These are phyloP conservation scores for Myotis brandtii DNA, from an alignment of 2,113 vertebrate genomes.

Conservation along the genomic window DNA sequence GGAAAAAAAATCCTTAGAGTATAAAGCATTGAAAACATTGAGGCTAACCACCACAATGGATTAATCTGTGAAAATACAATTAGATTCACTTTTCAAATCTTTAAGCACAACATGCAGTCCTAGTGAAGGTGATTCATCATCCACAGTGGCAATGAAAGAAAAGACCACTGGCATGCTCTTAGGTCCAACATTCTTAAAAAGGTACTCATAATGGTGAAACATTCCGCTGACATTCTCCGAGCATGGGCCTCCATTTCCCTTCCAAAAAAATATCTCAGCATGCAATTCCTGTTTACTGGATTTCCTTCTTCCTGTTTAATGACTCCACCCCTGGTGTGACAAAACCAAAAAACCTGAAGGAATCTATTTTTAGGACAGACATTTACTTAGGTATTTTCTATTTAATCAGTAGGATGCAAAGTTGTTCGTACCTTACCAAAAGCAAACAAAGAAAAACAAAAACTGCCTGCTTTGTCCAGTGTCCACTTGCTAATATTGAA, in stretches of 20 bases:
- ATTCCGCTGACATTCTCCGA: neutral
- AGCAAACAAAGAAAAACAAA: constrained; percentile 27
- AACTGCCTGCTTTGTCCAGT: constrained; percentile 36
- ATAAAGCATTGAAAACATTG: neutral
- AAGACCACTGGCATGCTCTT: neutral
- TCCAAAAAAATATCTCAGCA: constrained; percentile 37
- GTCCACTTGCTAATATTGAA: constrained; percentile 46
- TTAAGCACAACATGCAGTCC: neutral
- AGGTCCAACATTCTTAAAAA: neutral
- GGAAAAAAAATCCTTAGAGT: neutral
- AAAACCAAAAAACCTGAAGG: constrained; percentile 46
- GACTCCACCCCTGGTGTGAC: constrained; percentile 42
- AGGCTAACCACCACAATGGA: neutral
- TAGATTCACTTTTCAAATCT: neutral
- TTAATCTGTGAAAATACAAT: neutral
- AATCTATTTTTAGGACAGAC: constrained; percentile 71
- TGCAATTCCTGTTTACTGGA: constrained; percentile 66
- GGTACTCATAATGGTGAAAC: neutral
- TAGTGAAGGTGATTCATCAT: neutral
- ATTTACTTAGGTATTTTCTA: constrained; percentile 67
- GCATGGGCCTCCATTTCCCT: neutral
- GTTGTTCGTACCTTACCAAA: constrained; percentile 58
- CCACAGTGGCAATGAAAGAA: neutral
- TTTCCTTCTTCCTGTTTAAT: constrained; percentile 69
- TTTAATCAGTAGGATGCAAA: constrained; percentile 79